Evolutionary conservation across 2,888 invertebrate species (phyloP), one percentile per base, ranked within the genome.

Genomic region (Andrena bicolor): DNA sequence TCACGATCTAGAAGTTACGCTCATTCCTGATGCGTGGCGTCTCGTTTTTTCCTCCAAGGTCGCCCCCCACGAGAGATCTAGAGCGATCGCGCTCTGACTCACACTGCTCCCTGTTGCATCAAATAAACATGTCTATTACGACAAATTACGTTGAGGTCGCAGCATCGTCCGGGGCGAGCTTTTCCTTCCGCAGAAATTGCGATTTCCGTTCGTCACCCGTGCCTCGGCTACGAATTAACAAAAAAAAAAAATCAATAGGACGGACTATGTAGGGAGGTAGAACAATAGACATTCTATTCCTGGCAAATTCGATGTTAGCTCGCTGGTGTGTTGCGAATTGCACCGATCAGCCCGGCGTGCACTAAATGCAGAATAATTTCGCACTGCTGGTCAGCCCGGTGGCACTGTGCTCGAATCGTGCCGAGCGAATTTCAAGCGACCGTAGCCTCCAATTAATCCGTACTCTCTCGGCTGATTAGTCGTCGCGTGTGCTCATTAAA

Each of bases 51-150:
- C 77, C 66, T 16, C 60, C 85, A 83, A 85, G 83, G 81, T 64
- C 74, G 71, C 28, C 64, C 23, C 66, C 23, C 53, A 13, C 63
- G 76, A 82, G 76, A 71, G 81, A 86, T 87, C 87, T 85, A 69
- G 78, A 87, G 74, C 85, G 72, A 66, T 70, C 65, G 49, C 53
- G 68, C 60, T 87, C 60, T 87, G 85, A 87, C 72, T 87, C 85
- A 87, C 75, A 20, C 64, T 74, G 49, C 41, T 20, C 60, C 61
- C 49, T 61, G 63, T 84, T 82, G 76, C 86, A 51, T 80, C 72
- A 63, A 77, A 76, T 68, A 81, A 85, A 83, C 79, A 35, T 61
- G 65, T 51, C 76, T 73, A 79, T 87, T 87, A 81, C 70, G 78
- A 61, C 60, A 63, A 76, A 73, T 85, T 86, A 78, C 87, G 76